A percentile compares a stretch with the other conserved stretches of the same genome.
Conservation (phyloP, 1,140 invertebrate genomes). For the Polyergus mexicanus region DNA sequence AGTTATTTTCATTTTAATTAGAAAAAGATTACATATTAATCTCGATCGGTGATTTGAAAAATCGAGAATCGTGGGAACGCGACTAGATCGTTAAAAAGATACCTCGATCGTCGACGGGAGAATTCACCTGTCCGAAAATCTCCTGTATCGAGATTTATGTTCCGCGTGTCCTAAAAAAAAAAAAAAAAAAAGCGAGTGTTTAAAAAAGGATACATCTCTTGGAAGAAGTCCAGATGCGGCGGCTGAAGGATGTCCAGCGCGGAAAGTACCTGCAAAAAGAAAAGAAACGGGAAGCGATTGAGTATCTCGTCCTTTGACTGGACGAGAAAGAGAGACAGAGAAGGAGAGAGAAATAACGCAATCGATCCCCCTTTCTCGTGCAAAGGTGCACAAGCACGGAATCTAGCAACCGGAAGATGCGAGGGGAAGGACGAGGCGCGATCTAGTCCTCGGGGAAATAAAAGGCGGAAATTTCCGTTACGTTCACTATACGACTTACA, state of each 20-base stretch:
- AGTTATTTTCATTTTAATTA: not conserved
- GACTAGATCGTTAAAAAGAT: not conserved
- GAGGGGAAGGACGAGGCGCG: not conserved
- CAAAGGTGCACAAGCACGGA: not conserved
- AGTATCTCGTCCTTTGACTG: constrained; percentile 35
- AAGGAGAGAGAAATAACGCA: not conserved
- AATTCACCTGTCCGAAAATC: constrained; percentile 36
- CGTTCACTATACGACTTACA: constrained; percentile 6
- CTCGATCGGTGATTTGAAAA: not conserved
- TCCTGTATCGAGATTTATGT: constrained; percentile 24
- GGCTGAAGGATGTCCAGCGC: constrained; percentile 98
- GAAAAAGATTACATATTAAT: not conserved
- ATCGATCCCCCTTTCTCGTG: constrained; percentile 24
- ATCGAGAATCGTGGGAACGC: not conserved
- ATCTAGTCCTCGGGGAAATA: constrained; percentile 42
- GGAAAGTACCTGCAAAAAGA: constrained; percentile 94
- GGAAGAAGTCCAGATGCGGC: constrained; percentile 98
- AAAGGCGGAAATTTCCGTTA: constrained; percentile 42
- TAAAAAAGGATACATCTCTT: constrained; percentile 99
- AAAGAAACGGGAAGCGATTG: constrained; percentile 45
- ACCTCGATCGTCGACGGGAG: constrained; percentile 24
- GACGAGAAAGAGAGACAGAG: not conserved
- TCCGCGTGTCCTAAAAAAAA: constrained; percentile 18
- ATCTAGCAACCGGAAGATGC: not conserved
- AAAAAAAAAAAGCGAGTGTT: constrained; percentile 33